Evolutionary conservation across 92 coral and sea anemone species (phyloP), one percentile per base, ranked within the genome.

Genomic region (Ricordea florida): DNA sequence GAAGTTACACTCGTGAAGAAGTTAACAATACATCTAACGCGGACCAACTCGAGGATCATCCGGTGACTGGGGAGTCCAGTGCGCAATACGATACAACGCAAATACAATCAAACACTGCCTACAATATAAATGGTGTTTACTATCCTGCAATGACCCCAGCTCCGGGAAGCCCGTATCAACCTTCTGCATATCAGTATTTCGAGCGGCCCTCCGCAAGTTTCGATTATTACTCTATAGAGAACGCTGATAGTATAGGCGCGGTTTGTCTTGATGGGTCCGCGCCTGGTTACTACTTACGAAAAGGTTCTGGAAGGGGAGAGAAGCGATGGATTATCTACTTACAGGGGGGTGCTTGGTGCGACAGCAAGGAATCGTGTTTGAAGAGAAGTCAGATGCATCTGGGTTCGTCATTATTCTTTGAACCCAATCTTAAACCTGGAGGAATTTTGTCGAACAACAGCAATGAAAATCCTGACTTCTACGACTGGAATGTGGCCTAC

Each of bases 341-440:
- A 15, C 80, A 86, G 28, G 99, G 99, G 2, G 99, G 99, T 0
- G 99, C 99, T 0, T 96, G 99, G 99, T 96, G 99, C 29, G 89
- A 87, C 41, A 85, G 78, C 38, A 60, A 79, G 51, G 40, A 66
- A 30, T 43, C 91, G 18, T 96, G 99, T 62, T 92, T 78, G 44
- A 41, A 70, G 2, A 67, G 99, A 36, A 96, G 93, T 57, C 57
- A 59, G 16, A 79, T 85, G 15, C 34, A 74, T 37, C 62, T 89
- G 16, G 99, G 99, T 9, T 92, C 97, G 15, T 78, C 93, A 28
- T 32, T 68, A 5, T 77, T 61, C 52, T 69, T 60, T 28, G 58
- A 77, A 14, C 74, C 72, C 27, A 52, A 82, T 33, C 25, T 43
- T 10, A 70, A 81, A 48, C 83, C 89, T 5, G 92, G 74, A 17